Conservation (phyloP, 2,888 invertebrate species). For the Ceraclea dissimilis region DNA sequence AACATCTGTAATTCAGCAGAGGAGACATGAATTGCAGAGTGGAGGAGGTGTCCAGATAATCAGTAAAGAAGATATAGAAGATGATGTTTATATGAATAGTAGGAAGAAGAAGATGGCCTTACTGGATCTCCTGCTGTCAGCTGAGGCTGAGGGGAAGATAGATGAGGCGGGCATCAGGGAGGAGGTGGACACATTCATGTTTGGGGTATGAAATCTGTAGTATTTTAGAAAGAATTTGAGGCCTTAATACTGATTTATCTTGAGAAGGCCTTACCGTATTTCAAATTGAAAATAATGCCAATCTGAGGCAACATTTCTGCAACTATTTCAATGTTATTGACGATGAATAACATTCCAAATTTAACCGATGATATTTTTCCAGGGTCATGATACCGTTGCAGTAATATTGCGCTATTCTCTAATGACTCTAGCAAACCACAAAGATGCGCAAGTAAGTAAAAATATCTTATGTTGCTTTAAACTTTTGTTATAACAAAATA, state of each 20-base stretch:
- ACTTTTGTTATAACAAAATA: too few species aligned
- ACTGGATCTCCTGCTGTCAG: conserved; percentile 54
- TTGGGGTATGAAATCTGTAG: conserved; percentile 49
- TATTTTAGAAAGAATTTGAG: too few species aligned
- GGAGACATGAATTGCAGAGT: conserved; percentile 3
- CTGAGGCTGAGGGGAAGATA: conserved; percentile 49
- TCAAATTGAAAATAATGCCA: too few species aligned
- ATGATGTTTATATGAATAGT: conserved; percentile 1
- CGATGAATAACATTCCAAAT: too few species aligned
- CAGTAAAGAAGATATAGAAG: background rate
- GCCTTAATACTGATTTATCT: too few species aligned
- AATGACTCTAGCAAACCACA: conserved; percentile 41
- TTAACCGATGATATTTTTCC: background rate
- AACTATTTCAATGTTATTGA: too few species aligned
- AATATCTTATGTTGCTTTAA: too few species aligned
- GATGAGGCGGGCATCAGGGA: conserved; percentile 54
- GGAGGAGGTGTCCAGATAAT: background rate
- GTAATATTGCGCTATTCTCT: conserved; percentile 38
- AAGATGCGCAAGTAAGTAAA: conserved; percentile 32
- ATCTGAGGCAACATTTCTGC: too few species aligned
- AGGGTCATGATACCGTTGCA: conserved; percentile 30
- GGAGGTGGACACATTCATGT: conserved; percentile 67
- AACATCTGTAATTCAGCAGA: conserved; percentile 10
- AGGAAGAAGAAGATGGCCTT: conserved; percentile 51
- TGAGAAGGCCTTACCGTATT: too few species aligned